Evolutionary conservation across 2,888 invertebrate species (phyloP).

Genomic region (Camptogramma bilineatum): DNA sequence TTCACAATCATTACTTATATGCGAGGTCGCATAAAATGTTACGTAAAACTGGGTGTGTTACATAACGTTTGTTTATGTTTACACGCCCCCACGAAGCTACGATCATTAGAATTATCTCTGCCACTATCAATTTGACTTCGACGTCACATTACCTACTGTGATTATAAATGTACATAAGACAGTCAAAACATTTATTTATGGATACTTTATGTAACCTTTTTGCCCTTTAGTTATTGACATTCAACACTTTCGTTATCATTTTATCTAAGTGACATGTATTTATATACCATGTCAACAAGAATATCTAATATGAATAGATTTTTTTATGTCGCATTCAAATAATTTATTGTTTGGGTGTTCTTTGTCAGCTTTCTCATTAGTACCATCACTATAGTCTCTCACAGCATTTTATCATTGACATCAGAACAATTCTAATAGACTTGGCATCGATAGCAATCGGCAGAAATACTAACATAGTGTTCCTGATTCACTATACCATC

Average conservation of each 20-base stretch:
- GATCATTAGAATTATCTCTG: slow-evolving; percentile 15
- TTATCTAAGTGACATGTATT: not conserved
- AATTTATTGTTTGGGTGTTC: not conserved
- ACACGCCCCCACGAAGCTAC: slow-evolving; percentile 39
- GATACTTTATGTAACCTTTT: not conserved
- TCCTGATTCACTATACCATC: slow-evolving; percentile 5
- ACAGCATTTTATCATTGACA: not conserved
- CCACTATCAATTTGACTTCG: slow-evolving; percentile 6
- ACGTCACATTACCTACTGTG: slow-evolving; percentile 8
- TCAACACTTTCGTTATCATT: not conserved
- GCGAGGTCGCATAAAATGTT: slow-evolving; percentile 23
- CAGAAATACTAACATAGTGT: slow-evolving; percentile 8
- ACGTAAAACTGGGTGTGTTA: slow-evolving; percentile 38
- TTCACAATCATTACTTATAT: slow-evolving; percentile 11
- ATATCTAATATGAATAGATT: not conserved
- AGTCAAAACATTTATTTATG: not conserved
- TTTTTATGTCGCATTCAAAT: not conserved
- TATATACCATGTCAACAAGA: not conserved
- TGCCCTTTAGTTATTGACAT: not conserved
- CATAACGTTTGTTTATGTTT: slow-evolving; percentile 52
- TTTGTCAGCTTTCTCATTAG: not conserved
- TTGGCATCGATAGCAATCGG: slow-evolving; percentile 16
- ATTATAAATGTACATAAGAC: not conserved
- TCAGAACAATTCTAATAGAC: slow-evolving; percentile 17
- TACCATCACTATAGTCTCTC: not conserved